These are phyloP conservation scores for Muscina levida DNA, from an alignment of 2,888 invertebrate genomes.

Conservation along the genomic window DNA sequence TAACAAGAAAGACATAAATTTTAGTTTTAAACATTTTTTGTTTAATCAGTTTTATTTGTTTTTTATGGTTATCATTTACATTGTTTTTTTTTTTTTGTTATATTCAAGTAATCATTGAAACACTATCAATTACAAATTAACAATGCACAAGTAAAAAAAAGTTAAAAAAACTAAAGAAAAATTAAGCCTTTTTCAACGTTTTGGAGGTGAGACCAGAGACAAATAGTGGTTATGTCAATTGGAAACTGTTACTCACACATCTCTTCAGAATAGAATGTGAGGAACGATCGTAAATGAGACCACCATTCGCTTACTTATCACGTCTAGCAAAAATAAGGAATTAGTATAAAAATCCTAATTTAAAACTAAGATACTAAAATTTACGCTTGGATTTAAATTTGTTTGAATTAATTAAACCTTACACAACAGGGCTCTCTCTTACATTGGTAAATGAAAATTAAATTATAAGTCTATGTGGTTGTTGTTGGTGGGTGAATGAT, in stretches of 20 bases:
- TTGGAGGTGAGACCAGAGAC: neutral
- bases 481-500: conserved; percentile 19
- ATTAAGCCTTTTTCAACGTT: conserved; percentile 24
- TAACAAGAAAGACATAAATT: neutral
- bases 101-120: too few species aligned
- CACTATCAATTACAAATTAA: too few species aligned
- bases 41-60: conserved; percentile 30
- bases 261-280: too few species aligned
- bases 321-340: neutral
- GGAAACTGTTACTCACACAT: too few species aligned
- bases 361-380: conserved; percentile 38
- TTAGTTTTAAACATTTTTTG: conserved; percentile 44
- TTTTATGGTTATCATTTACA: conserved; percentile 17
- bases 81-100: conserved; percentile 14
- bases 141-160: neutral
- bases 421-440: conserved; percentile 53
- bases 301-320: too few species aligned
- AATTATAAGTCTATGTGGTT: too few species aligned
- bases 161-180: conserved; percentile 21
- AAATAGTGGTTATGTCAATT: neutral
- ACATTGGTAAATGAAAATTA: conserved; percentile 31
- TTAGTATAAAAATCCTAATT: conserved; percentile 19
- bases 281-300: too few species aligned
- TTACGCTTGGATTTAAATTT: conserved; percentile 39
- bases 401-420: conserved; percentile 58